phyloP scores from a whole-genome alignment of 1,140 invertebrate species.

The Orussus abietinus region DNA sequence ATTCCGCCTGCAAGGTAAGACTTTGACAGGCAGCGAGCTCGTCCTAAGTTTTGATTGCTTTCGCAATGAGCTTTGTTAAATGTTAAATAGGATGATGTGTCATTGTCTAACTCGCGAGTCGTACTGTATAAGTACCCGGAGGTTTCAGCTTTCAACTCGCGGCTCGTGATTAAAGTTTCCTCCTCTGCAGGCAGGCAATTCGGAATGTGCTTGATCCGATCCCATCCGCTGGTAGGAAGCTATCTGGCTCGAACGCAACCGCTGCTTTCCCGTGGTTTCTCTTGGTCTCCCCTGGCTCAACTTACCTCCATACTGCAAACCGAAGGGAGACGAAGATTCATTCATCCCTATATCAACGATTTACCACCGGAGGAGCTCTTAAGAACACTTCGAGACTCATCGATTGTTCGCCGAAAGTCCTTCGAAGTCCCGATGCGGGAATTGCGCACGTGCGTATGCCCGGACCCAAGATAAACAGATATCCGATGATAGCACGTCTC shows the following conservation, averaged over 20 bases:
- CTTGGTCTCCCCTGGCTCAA: not conserved
- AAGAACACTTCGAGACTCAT: too few relatives aligned
- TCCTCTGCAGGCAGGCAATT: not conserved
- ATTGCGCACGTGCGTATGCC: too few relatives aligned
- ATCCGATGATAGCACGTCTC: too few relatives aligned
- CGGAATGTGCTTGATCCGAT: too few relatives aligned
- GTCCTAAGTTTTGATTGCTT: conserved; percentile 50
- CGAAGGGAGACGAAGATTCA: not conserved
- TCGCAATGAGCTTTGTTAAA: conserved; percentile 51
- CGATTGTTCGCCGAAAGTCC: too few relatives aligned
- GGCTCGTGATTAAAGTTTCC: conserved; percentile 1
- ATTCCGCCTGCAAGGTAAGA: conserved; percentile 34
- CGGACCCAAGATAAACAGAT: too few relatives aligned
- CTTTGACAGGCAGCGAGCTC: conserved; percentile 31
- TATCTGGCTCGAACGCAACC: too few relatives aligned
- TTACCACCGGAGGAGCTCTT: too few relatives aligned
- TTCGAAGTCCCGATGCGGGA: too few relatives aligned
- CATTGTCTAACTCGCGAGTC: conserved; percentile 27
- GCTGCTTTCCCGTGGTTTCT: not conserved
- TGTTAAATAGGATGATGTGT: conserved; percentile 46
- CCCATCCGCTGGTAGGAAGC: too few relatives aligned
- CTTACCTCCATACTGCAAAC: not conserved
- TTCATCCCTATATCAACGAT: not conserved
- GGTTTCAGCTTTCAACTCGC: not conserved
- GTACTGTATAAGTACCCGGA: conserved; percentile 1